Percentiles rank a stretch among this genome's conserved stretches.
Evolutionary conservation across 2,113 vertebrate species (phyloP).

Genomic region (Grallaria varia): DNA sequence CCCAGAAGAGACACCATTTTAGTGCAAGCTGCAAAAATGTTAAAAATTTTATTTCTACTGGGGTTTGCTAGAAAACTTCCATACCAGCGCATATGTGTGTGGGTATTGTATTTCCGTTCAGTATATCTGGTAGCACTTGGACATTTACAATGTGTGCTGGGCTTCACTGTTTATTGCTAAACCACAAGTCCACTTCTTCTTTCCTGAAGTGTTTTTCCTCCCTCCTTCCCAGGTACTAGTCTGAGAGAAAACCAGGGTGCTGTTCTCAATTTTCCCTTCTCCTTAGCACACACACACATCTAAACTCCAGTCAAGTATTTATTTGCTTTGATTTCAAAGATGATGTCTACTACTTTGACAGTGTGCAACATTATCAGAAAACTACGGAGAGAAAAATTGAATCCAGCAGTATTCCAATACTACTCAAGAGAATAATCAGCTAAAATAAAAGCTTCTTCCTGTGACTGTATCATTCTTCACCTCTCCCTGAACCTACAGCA

Average conservation of each 20-base stretch:
- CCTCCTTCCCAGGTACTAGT: neutral
- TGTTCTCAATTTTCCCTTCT: neutral
- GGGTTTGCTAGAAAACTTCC: neutral
- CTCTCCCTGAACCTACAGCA: neutral
- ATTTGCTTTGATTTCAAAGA: neutral
- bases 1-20: neutral
- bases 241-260: neutral
- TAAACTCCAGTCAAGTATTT: neutral
- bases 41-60: neutral
- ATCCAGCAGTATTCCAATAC: neutral
- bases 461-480: neutral
- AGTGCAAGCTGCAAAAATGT: neutral
- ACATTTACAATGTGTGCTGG: neutral
- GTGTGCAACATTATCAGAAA: neutral
- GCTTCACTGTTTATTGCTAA: neutral
- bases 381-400: neutral
- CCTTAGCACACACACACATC: neutral
- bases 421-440: neutral
- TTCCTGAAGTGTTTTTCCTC: neutral
- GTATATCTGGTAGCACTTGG: neutral
- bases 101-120: neutral
- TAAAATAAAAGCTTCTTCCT: neutral
- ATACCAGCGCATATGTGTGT: fast-evolving
- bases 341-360: neutral
- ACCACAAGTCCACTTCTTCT: neutral